These are phyloP conservation scores for Coleophora deauratella DNA, from an alignment of 2,888 invertebrate species.

Conservation along the genomic window DNA sequence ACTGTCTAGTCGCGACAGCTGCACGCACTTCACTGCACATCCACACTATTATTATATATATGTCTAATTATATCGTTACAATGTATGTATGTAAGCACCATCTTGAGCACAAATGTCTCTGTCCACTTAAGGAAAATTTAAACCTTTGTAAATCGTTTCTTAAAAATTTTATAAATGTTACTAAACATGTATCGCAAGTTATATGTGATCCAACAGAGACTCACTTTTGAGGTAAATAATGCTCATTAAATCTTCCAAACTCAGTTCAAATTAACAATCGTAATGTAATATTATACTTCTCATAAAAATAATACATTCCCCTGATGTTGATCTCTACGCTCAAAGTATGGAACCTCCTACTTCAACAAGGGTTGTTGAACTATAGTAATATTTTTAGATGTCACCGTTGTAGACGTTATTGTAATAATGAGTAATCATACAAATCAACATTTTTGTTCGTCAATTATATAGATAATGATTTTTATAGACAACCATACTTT, in stretches of 20 bases:
- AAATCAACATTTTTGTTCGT: conserved; percentile 34
- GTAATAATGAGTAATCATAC: conserved; percentile 17
- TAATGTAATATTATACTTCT: conserved; percentile 25
- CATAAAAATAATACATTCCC: neutral
- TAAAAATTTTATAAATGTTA: conserved; percentile 33
- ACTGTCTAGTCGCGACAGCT: conserved; percentile 21
- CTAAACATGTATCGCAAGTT: conserved; percentile 22
- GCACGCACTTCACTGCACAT: conserved; percentile 39
- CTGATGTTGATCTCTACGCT: conserved; percentile 37
- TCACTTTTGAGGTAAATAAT: conserved; percentile 33
- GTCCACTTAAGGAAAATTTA: conserved; percentile 41
- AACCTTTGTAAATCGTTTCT: conserved; percentile 39
- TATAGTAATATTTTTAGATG: conserved; percentile 66
- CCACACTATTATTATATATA: conserved; percentile 27
- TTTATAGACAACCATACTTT: conserved; percentile 15
- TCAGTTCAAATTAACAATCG: conserved; percentile 35
- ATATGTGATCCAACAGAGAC: conserved; percentile 31
- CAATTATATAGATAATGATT: conserved; percentile 32
- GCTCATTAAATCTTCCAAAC: conserved; percentile 52
- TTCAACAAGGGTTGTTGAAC: conserved; percentile 51
- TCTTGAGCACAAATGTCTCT: conserved; percentile 50
- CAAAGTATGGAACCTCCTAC: conserved; percentile 39
- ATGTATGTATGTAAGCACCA: conserved; percentile 43
- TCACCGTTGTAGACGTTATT: conserved; percentile 55
- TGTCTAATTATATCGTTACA: conserved; percentile 45